These are phyloP conservation scores for Cygnus atratus DNA, from an alignment of 2,113 vertebrate genomes.

Conservation along the genomic window DNA sequence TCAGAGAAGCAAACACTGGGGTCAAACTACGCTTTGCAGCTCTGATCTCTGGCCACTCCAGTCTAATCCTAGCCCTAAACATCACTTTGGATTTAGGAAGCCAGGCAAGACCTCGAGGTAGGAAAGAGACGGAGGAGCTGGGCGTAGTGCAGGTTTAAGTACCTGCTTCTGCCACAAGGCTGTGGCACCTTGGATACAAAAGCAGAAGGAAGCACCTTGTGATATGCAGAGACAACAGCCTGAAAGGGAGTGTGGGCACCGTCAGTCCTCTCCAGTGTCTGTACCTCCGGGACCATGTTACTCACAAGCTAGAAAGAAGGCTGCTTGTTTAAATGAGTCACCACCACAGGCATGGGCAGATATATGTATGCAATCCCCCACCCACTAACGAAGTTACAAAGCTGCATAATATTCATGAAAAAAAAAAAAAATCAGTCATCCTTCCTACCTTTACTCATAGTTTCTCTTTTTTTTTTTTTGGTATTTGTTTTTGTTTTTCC, in stretches of 20 bases:
- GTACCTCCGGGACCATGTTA: neutral
- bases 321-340: neutral
- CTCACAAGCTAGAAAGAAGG: neutral
- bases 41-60: neutral
- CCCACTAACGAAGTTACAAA: neutral
- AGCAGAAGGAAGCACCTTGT: neutral
- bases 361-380: neutral
- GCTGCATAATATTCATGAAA: neutral
- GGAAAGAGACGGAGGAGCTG: neutral
- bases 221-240: neutral
- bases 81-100: neutral
- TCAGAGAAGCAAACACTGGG: neutral
- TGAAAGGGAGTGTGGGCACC: neutral
- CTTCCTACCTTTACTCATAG: neutral
- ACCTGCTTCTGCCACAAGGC: neutral
- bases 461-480: neutral
- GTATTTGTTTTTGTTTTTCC: neutral
- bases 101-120: fast-evolving
- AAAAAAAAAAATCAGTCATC: neutral
- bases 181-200: neutral
- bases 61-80: fast-evolving
- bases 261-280: fast-evolving
- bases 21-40: neutral
- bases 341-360: neutral
- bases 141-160: neutral